These are phyloP conservation scores for Echinometra lucunter DNA, from an alignment of 53 echinoderm and acorn worm genomes.

Conservation along the genomic window DNA sequence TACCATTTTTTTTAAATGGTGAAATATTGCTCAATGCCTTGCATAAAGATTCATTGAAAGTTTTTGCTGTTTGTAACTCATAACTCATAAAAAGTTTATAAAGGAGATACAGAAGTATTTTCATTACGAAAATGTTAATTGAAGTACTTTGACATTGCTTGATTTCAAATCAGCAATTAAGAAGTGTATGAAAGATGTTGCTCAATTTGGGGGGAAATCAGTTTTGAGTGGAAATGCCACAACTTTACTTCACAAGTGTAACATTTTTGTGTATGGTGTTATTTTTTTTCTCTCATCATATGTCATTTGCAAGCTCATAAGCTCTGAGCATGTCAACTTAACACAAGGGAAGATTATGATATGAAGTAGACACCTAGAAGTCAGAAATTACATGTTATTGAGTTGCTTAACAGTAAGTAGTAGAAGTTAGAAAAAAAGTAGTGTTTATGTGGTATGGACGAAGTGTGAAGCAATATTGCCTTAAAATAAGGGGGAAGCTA, in stretches of 20 bases:
- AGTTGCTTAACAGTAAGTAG: not conserved
- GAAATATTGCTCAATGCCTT: not conserved
- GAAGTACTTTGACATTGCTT: not conserved
- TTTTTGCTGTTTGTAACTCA: not conserved
- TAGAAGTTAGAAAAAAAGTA: not conserved
- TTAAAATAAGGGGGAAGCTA: not conserved
- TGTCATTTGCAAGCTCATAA: not conserved
- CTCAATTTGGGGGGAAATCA: not conserved
- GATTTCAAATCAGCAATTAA: not conserved
- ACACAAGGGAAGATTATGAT: not conserved
- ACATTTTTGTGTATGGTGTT: not conserved
- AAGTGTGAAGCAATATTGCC: not conserved
- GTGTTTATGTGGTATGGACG: not conserved
- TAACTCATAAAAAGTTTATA: not conserved
- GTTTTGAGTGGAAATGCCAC: not conserved
- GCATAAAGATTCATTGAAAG: not conserved
- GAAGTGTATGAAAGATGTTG: not conserved
- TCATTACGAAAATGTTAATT: not conserved
- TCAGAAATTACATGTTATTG: too few relatives aligned
- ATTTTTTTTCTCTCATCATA: too few relatives aligned
- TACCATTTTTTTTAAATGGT: not conserved
- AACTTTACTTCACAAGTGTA: not conserved
- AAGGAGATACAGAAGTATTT: not conserved
- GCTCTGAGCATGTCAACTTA: not conserved
- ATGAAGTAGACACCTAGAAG: too few relatives aligned